Base-by-base conservation (phyloP, 2,113 vertebrate genomes). In the Azemiops feae region DNA sequence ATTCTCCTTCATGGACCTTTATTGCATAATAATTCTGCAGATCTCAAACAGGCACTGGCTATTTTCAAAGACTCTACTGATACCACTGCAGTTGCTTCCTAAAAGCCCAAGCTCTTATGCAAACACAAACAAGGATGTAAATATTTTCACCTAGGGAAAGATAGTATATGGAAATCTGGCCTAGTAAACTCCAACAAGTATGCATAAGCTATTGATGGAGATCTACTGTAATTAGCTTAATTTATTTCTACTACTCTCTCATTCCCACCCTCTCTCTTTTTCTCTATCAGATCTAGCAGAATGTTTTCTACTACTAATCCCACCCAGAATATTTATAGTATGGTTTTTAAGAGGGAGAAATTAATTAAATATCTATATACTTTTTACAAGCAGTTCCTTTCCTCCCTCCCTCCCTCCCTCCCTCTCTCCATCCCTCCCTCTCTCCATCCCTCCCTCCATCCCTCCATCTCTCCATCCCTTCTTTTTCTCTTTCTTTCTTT, bases 391-490 rank as follows among this genome's bases (percentile, higher is more conserved):
- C 34, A 81, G 34, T 22, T 81, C 34, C 34, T 22, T 81, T 8
- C 18, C 54, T 55, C 18, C 54, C 54, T 55, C 54, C 54, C 54
- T 55, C 18, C 54, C 53, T 53, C 53, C 53, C 12, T 53, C 10
- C 47, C 47, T 47, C 47, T 7, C 47, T 47, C 47, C 47, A 3
- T 45, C 43, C 3, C 43, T 45, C 43, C 2, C 43, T 45, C 43
- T 3, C 43, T 45, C 43, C 43, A 3, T 45, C 43, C 43, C 43
- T 45, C 43, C 43, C 3, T 43, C 3, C 43, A 2, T 43, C 43
- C 43, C 3, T 43, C 43, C 43, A 2, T 43, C 43, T 3, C 0
- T 47, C 5, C 47, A 0, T 47, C 1, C 5, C 7, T 45, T 45
- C 45, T 45, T 45, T 5, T 5, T 47, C 7, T 47, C 47, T 47